Evolutionary conservation across 2,888 invertebrate species (phyloP), one percentile per base, ranked within the genome.

Genomic region (Thelaira solivaga): DNA sequence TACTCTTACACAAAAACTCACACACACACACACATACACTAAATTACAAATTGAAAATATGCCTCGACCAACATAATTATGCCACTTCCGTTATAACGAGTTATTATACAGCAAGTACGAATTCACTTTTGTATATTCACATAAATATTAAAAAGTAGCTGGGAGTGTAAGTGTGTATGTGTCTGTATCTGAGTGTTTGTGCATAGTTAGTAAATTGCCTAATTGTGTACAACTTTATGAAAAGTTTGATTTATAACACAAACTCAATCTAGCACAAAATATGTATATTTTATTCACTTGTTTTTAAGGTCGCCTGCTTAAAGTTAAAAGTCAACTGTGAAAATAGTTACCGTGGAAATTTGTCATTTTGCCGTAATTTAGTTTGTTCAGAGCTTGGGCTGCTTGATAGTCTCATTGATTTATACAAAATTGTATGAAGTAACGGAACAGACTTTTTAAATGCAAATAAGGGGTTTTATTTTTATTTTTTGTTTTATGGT

Each of bases 191-290:
- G 20, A 39, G 29, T 72, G 4, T 39, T n/a, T 45, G 11, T 13
- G 13, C 26, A 2, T 39, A 59, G 45, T 64, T 59, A 59, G 51
- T 59, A 55, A 83, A 73, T 81, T 83, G 81, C 85, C 82, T 85
- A 86, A 86, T 86, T 86, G 86, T 85, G 84, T 83, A 84, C 83
- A 86, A 83, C 84, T 84, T 84, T 83, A 83, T 85, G 84, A 85
- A 85, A 85, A 86, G 84, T 83, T 86, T 86, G 87, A 86, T 86
- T 86, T 86, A 86, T 85, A 83, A 82, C 83, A 79, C 77, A 65
- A 78, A 78, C 62, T 62, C 71, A 67, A 69, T 79, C 43, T 79
- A 71, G 72, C 78, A 61, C 59, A 71, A 78, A 78, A 78, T 65
- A 49, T 67, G 41, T n/a, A n/a, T n/a, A n/a, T n/a, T 74, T 69